Base-by-base conservation (phyloP, 37 sponge, comb jelly and placozoan genomes). In the Aplysina aerophoba region DNA sequence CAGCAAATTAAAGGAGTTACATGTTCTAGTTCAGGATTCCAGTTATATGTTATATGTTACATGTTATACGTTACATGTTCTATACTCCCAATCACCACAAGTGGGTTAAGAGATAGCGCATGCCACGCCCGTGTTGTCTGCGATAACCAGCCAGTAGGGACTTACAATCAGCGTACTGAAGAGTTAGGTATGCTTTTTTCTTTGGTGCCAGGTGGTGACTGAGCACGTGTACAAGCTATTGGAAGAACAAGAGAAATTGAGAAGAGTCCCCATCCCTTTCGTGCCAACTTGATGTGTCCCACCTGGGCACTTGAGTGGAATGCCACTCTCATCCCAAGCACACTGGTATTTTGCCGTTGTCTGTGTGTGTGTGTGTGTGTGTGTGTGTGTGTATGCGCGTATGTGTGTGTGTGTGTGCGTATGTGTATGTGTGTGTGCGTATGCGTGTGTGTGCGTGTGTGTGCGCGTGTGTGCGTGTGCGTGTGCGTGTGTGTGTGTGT, bases 171-270 rank as follows among this genome's bases (percentile, higher is more conserved):
- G n/a, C n/a, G n/a, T n/a, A n/a, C n/a, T n/a, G n/a, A n/a, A n/a
- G n/a, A n/a, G n/a, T n/a, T n/a, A n/a, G 3, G 50, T 44, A 44
- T 44, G 3, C 3, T 44, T 11, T 44, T 8, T 44, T 40, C 81
- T 16, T 36, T 40, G 34, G 4, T 16, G 31, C 27, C 54, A 94
- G 94, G 89, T 85, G 36, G 82, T 92, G 31, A 92, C 87, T 38
- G 86, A 85, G 40, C 63, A 88, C 35, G 91, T 95, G 38, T 95
- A 95, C 61, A 27, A 38, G n/a, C 79, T 95, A 61, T 89, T 95
- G 59, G 94, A 90, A 27, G 69, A 75, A 19, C 86, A 92, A 40
- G 86, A 84, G 0, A n/a, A 53, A 11, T 72, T 95, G 53, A 37
- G 66, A 20, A 88, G 79, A 78, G 62, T 75, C 15, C 25, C n/a